These are phyloP conservation scores for Microcebus tavaratra DNA, from an alignment of 2,113 vertebrate species.

Conservation along the genomic window DNA sequence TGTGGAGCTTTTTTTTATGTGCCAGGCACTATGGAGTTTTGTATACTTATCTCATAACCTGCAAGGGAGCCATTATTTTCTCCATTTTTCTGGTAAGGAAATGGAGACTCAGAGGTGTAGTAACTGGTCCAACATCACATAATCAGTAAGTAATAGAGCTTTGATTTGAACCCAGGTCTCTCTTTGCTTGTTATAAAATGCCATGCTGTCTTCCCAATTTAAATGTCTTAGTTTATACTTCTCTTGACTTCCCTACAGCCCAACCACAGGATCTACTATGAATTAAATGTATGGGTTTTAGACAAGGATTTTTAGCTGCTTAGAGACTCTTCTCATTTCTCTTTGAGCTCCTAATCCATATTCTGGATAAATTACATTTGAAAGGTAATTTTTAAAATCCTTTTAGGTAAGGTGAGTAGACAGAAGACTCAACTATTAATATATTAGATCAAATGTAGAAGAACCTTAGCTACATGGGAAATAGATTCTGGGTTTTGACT, in stretches of 20 bases:
- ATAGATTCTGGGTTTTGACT: background rate
- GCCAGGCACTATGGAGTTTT: background rate
- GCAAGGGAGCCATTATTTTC: background rate
- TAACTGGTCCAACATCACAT: background rate
- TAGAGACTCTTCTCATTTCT: slow-evolving; percentile 25
- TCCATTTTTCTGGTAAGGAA: slow-evolving; percentile 20
- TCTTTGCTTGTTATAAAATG: slow-evolving; percentile 25
- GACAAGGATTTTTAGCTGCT: slow-evolving; percentile 32
- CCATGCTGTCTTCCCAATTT: slow-evolving; percentile 7
- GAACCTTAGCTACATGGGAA: background rate
- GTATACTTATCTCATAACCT: background rate
- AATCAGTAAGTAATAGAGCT: background rate
- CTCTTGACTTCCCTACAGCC: background rate
- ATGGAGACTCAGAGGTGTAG: background rate
- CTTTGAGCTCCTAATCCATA: slow-evolving; percentile 33
- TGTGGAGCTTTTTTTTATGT: background rate
- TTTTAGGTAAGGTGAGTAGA: slow-evolving; percentile 34
- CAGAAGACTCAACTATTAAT: background rate
- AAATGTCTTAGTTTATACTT: slow-evolving; percentile 29
- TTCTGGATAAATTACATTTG: background rate
- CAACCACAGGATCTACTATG: background rate
- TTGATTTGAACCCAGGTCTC: slow-evolving; percentile 2
- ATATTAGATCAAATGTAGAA: slow-evolving; percentile 13
- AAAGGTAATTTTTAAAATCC: slow-evolving; percentile 31
- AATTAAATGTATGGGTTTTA: slow-evolving; percentile 29